A percentile compares a stretch with the other conserved stretches of the same genome.
Evolutionary conservation across 2,888 invertebrate genomes (phyloP).

Genomic region (Drosophila paucipuncta): DNA sequence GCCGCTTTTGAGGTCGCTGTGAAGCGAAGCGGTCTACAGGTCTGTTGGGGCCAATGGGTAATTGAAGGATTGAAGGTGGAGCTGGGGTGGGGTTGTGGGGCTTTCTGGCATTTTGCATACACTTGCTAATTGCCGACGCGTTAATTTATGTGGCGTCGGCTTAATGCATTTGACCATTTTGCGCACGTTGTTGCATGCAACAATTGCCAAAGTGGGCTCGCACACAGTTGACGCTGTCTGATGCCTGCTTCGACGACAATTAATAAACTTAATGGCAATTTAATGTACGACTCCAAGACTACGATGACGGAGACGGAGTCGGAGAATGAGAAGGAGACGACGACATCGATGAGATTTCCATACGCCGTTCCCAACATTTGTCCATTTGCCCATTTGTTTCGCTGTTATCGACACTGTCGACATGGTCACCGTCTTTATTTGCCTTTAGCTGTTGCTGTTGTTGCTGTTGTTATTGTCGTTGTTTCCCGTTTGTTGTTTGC

Average conservation of each 20-base stretch:
- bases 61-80: background rate
- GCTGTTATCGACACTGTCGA: conserved; percentile 62
- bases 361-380: conserved; percentile 5
- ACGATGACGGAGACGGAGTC: conserved; percentile 2
- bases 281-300: conserved; percentile 64
- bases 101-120: conserved; percentile 75
- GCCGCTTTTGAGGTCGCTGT: conserved; percentile 65
- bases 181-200: conserved; percentile 62
- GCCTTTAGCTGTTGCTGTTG: conserved; percentile 23
- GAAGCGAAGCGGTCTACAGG: conserved; percentile 29
- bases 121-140: conserved; percentile 80
- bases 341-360: conserved; percentile 21
- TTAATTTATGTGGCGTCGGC: conserved; percentile 80
- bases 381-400: conserved; percentile 39
- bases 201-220: conserved; percentile 63
- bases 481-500: conserved; percentile 43
- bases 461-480: conserved; percentile 24
- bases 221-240: conserved; percentile 16
- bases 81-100: conserved; percentile 9
- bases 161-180: conserved; percentile 74
- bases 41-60: conserved; percentile 32
- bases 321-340: background rate
- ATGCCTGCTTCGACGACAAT: conserved; percentile 72
- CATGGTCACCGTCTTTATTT: conserved; percentile 71
- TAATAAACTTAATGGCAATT: conserved; percentile 81